Conservation (phyloP, 2,888 invertebrate genomes). For the Eupelmus urozonus region DNA sequence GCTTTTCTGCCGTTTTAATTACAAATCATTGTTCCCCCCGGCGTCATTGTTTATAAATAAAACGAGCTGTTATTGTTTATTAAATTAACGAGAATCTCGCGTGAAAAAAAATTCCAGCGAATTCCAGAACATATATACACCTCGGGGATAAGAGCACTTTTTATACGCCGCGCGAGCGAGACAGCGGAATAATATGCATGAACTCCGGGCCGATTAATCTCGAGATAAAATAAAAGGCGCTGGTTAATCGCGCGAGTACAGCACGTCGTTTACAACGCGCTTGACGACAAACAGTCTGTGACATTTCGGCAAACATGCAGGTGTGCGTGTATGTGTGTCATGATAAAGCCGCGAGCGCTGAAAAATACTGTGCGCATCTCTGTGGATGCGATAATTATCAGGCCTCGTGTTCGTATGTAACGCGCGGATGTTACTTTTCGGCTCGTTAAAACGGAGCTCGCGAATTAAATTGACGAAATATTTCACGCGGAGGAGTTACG, state of each 20-base stretch:
- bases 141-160: not conserved
- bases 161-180: not conserved
- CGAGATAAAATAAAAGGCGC: not conserved
- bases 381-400: slow-evolving; percentile 40
- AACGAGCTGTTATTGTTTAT: not conserved
- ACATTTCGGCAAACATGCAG: slow-evolving; percentile 39
- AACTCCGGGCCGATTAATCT: not conserved
- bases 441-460: no score
- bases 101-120: not conserved
- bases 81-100: not conserved
- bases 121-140: not conserved
- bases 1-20: slow-evolving; percentile 13
- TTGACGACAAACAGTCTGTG: slow-evolving; percentile 11
- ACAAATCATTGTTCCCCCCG: slow-evolving; percentile 5
- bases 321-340: not conserved
- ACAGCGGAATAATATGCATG: not conserved
- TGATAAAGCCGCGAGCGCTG: not conserved
- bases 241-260: not conserved
- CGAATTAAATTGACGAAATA: no score
- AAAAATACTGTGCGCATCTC: slow-evolving; percentile 10
- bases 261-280: not conserved
- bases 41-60: slow-evolving; percentile 13
- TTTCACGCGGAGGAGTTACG: no score
- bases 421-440: no score
- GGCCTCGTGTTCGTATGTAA: not conserved